Conservation (phyloP, 1,140 invertebrate species). For the Aphaenogaster floridana region DNA sequence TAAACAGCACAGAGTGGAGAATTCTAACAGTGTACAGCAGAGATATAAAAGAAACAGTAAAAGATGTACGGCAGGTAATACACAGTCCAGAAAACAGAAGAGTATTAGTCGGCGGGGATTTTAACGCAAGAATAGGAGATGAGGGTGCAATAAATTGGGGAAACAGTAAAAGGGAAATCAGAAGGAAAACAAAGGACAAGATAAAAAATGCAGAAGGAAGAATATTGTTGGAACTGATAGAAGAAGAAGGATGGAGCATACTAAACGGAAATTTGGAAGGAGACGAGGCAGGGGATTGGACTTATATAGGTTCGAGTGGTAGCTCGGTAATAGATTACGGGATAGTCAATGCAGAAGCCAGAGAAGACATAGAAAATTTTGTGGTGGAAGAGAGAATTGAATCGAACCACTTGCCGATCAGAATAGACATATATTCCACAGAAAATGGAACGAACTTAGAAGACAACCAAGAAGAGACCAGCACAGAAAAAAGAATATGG, state of each 20-base stretch:
- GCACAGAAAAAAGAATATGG: background rate
- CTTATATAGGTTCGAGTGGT: background rate
- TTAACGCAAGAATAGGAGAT: too few relatives aligned
- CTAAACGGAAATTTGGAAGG: background rate
- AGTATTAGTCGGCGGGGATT: background rate
- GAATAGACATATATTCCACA: background rate
- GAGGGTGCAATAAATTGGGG: too few relatives aligned
- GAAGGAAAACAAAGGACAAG: background rate
- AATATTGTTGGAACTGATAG: background rate
- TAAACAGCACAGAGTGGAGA: background rate
- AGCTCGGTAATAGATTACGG: background rate
- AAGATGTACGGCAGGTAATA: background rate
- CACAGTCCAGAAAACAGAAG: background rate
- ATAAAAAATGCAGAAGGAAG: background rate
- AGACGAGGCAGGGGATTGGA: background rate
- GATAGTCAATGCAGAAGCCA: background rate
- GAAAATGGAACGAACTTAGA: too few relatives aligned
- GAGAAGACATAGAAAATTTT: background rate
- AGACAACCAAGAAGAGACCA: background rate
- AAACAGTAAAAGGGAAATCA: background rate
- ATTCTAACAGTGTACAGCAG: background rate
- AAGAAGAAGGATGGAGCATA: background rate
- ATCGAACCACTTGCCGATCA: background rate
- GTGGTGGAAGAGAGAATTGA: background rate
- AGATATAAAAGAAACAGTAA: background rate